Evolutionary conservation across 1,140 invertebrate species (phyloP), one percentile per base, ranked within the genome.

Genomic region (Andrena cerasifolii): DNA sequence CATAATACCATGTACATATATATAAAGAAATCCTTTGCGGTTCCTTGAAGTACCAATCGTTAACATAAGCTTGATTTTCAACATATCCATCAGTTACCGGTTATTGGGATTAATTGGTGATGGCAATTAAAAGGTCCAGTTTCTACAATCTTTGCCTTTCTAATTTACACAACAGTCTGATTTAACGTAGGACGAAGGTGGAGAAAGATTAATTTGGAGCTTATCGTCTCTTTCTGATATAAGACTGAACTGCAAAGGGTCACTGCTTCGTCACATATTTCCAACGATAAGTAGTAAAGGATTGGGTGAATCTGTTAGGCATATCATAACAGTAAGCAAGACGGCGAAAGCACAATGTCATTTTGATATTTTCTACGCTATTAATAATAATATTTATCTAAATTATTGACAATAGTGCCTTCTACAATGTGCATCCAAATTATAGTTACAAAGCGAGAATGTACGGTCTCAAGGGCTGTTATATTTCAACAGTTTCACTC

Each of bases 341-440:
- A 33, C 40, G 43, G 26, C 33, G 36, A 76, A 36, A 67, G 7
- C 26, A n/a, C 24, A 76, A 58, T 36, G 0, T 36, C 21, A 53
- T 70, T 82, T 72, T 31, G 70, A 71, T 81, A 83, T 78, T 43
- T 77, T 71, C 40, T 12, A 24, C 63, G 21, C 76, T 36, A 65
- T 40, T 58, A 54, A 65, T 65, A 56, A 79, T 65, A 4, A 78
- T 49, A 7, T 68, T 43, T 58, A 26, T 51, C 21, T 36, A 49
- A 72, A 68, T 67, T 59, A 71, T 63, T 71, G 43, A 79, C 59
- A 79, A 79, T 71, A 83, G 82, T 84, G 80, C 82, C 82, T 84
- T 84, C 33, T 79, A 76, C 24, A 5, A 51, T 56, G 18, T 75
- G 71, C 51, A 83, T 56, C 70, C 12, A 51, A 67, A 71, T 49